Conservation (phyloP, 2,113 vertebrate genomes). For the Actenoides hombroni region DNA sequence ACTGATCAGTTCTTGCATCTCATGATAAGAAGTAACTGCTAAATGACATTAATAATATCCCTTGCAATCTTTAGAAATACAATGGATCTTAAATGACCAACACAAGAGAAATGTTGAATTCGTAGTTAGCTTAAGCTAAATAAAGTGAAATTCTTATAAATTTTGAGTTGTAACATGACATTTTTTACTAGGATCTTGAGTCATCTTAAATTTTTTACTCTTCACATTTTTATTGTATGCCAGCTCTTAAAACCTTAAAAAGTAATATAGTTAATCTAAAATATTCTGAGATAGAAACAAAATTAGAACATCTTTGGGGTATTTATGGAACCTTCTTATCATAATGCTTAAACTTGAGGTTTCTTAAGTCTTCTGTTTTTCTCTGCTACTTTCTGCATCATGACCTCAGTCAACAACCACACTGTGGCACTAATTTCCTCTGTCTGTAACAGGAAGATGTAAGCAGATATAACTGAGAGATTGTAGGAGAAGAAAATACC, state of each 20-base stretch:
- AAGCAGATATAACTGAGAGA: background rate
- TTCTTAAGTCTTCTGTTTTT: background rate
- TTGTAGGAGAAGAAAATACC: background rate
- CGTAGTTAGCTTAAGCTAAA: background rate
- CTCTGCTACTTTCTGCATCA: background rate
- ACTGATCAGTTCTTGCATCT: background rate
- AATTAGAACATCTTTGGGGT: background rate
- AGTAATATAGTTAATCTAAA: background rate
- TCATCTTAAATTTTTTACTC: background rate
- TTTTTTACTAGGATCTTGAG: background rate
- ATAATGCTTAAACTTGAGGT: background rate
- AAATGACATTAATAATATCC: background rate
- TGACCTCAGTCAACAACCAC: background rate
- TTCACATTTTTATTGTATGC: background rate
- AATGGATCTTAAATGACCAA: background rate
- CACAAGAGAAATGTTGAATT: background rate
- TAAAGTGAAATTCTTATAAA: background rate
- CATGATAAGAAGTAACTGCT: background rate
- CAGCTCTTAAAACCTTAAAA: background rate
- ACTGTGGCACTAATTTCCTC: background rate
- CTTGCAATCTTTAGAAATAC: background rate
- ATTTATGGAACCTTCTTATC: background rate
- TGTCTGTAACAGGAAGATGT: background rate
- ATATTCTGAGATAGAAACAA: background rate
- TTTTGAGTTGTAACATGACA: background rate